Conservation (phyloP, 2,888 invertebrate species). For the Conomelus anceps region DNA sequence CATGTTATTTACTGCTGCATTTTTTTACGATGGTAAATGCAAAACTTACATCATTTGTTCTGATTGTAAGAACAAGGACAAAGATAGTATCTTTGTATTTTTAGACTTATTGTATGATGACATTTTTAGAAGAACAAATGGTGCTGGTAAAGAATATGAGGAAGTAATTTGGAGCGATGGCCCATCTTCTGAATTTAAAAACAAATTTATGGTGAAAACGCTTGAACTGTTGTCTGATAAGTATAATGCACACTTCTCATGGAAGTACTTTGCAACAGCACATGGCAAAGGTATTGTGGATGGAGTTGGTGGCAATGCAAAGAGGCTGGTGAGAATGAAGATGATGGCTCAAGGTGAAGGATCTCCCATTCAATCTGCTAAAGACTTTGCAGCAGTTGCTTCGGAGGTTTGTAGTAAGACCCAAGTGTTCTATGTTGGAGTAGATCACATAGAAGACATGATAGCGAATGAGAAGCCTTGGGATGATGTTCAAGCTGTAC, state of each 20-base stretch:
- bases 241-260: background rate
- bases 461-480: background rate
- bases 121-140: background rate
- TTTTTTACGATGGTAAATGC: too few species aligned
- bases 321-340: background rate
- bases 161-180: constrained; percentile 16
- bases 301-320: constrained; percentile 13
- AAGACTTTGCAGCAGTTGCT: constrained; percentile 12
- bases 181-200: constrained; percentile 14
- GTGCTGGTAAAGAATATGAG: background rate
- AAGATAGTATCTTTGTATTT: too few species aligned
- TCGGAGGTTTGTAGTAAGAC: background rate
- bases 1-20: too few species aligned
- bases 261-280: constrained; percentile 8
- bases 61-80: too few species aligned
- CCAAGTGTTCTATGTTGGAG: background rate
- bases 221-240: background rate
- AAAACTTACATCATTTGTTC: too few species aligned
- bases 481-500: background rate
- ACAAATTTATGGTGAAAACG: constrained; percentile 11
- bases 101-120: too few species aligned
- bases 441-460: background rate
- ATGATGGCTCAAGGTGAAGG: constrained; percentile 7
- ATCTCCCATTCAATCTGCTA: background rate
- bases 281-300: constrained; percentile 7